Conservation (phyloP, 2,888 invertebrate genomes). For the Lymantria dispar region DNA sequence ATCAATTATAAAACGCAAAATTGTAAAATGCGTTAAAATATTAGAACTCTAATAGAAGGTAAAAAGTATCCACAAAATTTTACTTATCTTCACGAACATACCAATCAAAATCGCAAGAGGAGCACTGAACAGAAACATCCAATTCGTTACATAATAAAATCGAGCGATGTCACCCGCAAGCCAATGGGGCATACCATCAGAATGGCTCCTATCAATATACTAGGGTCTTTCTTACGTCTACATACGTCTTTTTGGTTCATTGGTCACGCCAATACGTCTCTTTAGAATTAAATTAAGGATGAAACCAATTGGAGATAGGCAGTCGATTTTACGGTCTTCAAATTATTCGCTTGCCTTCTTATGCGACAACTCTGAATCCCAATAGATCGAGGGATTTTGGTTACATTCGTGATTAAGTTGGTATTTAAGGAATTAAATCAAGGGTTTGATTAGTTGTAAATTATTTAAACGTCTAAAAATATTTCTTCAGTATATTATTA, state of each 20-base stretch:
- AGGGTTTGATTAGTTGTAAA: no score
- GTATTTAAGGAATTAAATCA: constrained; percentile 11
- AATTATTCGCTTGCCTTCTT: constrained; percentile 45
- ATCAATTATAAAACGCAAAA: no score
- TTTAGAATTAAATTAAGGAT: constrained; percentile 75
- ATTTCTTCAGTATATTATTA: no score
- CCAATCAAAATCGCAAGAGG: constrained; percentile 26
- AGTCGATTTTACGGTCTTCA: constrained; percentile 49
- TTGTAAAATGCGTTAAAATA: no score
- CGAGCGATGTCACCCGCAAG: constrained; percentile 43
- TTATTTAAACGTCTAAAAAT: no score
- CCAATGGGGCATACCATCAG: constrained; percentile 57
- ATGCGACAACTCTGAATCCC: constrained; percentile 24
- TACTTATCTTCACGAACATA: constrained; percentile 5
- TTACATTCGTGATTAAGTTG: constrained; percentile 26
- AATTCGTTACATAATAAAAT: constrained; percentile 45
- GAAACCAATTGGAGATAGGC: constrained; percentile 62
- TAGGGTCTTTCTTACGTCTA: constrained; percentile 53
- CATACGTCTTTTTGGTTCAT: constrained; percentile 67
- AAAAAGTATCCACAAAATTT: not conserved
- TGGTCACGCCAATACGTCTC: constrained; percentile 64
- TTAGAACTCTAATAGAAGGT: no score
- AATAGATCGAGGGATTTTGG: constrained; percentile 29
- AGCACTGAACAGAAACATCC: constrained; percentile 31
- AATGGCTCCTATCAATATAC: constrained; percentile 65